Base-by-base conservation (phyloP, 1,140 invertebrate genomes). In the Palaemon carinicauda region DNA sequence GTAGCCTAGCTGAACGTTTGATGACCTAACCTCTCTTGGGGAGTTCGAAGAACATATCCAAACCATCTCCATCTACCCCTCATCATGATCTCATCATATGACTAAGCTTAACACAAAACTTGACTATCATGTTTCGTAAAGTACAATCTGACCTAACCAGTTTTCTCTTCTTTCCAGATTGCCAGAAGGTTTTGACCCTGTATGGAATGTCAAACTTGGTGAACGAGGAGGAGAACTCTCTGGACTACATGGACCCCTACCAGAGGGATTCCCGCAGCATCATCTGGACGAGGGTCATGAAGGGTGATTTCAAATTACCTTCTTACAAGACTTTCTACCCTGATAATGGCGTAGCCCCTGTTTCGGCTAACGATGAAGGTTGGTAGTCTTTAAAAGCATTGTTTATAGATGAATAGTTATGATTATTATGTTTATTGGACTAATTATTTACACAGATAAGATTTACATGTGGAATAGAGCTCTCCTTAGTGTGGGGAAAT, bases 201-300 rank as follows among this genome's bases (percentile, higher is more conserved):
- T 82, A 82, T n/a, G 80, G 80, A 21, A 71, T 82, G 80, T 82
- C 80, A 27, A 82, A 82, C 27, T 52, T 82, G 65, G 69, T 82
- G 7, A 82, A 82, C 69, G 80, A 71, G 24, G 80, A 82, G 51
- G 80, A 82, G 15, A 14, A 74, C 27, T 31, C 80, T 1, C 71
- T 82, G n/a, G 80, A 82, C 17, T 24, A 52, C 7, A 74, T 82
- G 69, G 80, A 82, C 29, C 80, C 80, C 19, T 82, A 82, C 51
- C 80, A 82, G 51, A 71, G 80, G 19, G 33, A 82, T 51, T 74
- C 80, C 69, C 41, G 69, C 9, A 51, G 80, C 24, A 71, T 82
- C 80, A 82, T 82, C 80, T 82, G 80, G 80, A 69, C 53, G 69
- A 82, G 54, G 27, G 80, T 82, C 80, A 82, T 82, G 80, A 82